These are phyloP conservation scores for Sipunculus nudus DNA, from an alignment of 2,888 invertebrate species.

Conservation along the genomic window DNA sequence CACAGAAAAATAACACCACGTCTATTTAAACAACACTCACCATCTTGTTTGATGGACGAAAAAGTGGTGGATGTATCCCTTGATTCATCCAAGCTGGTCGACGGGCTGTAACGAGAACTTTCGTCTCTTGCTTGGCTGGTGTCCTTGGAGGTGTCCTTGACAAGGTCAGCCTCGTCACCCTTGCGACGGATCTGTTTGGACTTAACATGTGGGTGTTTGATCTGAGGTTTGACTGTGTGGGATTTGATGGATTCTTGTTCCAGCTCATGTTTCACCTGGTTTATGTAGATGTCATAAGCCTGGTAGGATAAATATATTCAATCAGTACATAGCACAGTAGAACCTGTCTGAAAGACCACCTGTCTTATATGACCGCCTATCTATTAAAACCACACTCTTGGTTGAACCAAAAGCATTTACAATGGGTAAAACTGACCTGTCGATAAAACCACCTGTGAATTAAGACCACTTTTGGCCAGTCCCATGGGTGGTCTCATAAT, in stretches of 20 bases:
- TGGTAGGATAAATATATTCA: too few species aligned
- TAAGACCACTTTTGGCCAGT: too few species aligned
- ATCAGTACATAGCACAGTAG: too few species aligned
- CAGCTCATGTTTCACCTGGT: constrained; percentile 60
- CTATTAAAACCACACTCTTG: too few species aligned
- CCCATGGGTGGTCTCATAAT: too few species aligned
- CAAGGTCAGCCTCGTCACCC: not conserved
- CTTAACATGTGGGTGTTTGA: constrained; percentile 65
- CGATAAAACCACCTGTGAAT: too few species aligned
- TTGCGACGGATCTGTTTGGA: not conserved
- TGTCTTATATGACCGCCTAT: too few species aligned
- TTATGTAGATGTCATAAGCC: constrained; percentile 65
- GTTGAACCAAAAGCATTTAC: too few species aligned
- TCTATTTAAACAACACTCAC: too few species aligned
- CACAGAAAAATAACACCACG: too few species aligned
- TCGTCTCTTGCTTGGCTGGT: constrained; percentile 4
- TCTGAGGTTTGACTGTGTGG: constrained; percentile 64
- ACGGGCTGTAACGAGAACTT: constrained; percentile 15
- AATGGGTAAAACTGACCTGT: too few species aligned
- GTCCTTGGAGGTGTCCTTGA: not conserved
- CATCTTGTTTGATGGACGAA: constrained; percentile 6
- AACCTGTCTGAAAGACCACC: too few species aligned
- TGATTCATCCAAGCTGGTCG: constrained; percentile 45
- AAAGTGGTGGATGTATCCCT: constrained; percentile 36
- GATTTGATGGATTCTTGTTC: constrained; percentile 49